phyloP scores from a whole-genome alignment of 2,888 invertebrate species.

The Mythimna albipuncta region DNA sequence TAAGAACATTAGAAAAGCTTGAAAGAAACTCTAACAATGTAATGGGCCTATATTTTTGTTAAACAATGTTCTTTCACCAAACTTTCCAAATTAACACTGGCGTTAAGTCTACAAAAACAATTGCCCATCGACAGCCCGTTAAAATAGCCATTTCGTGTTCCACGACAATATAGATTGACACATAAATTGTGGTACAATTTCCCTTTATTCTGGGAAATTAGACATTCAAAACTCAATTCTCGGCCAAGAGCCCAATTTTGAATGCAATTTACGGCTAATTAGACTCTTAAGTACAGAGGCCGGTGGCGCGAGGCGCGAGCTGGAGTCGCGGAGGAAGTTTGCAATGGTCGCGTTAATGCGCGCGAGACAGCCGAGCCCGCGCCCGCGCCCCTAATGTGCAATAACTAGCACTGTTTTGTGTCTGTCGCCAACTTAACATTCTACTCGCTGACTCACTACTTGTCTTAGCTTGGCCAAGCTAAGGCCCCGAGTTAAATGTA shows the following conservation, averaged over 20 bases:
- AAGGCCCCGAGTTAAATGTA: conserved; percentile 36
- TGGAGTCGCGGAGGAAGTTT: conserved; percentile 74
- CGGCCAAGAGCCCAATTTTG: conserved; percentile 85
- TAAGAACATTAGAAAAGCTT: neutral
- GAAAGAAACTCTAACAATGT: neutral
- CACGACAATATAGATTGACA: conserved; percentile 80
- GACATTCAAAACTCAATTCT: conserved; percentile 88
- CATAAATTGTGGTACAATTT: conserved; percentile 81
- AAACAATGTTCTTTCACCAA: conserved; percentile 25
- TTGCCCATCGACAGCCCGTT: conserved; percentile 61
- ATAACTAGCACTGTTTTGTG: conserved; percentile 75
- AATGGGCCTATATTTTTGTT: conserved; percentile 3
- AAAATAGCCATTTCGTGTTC: conserved; percentile 63
- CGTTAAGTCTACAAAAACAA: conserved; percentile 54
- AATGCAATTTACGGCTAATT: conserved; percentile 89
- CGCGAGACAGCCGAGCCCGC: conserved; percentile 52
- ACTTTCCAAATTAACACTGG: conserved; percentile 53
- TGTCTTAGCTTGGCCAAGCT: conserved; percentile 46
- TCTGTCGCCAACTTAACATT: conserved; percentile 68
- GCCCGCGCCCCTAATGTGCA: conserved; percentile 72
- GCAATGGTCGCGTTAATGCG: conserved; percentile 79
- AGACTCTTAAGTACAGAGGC: conserved; percentile 86
- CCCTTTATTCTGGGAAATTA: conserved; percentile 85
- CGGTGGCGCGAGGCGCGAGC: conserved; percentile 68
- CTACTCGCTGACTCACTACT: conserved; percentile 48